phyloP scores from a whole-genome alignment of 1,140 invertebrate species.

The Panonychus citri region DNA sequence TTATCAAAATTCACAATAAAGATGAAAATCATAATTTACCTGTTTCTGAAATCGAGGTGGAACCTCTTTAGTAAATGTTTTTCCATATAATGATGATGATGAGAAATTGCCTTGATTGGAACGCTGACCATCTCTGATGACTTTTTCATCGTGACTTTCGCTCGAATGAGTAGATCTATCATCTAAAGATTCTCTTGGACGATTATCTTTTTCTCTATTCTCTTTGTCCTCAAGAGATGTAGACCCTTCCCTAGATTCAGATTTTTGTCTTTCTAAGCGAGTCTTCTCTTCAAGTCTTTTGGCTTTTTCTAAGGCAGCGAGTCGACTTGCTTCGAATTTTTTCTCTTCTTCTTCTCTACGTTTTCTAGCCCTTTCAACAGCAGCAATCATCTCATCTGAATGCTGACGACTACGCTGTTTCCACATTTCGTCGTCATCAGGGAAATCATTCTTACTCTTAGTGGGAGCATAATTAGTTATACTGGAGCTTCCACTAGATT shows the following conservation, averaged over 20 bases:
- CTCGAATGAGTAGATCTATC: not conserved
- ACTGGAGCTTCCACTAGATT: not conserved
- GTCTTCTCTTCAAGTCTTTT: constrained; percentile 34
- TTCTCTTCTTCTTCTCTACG: constrained; percentile 58
- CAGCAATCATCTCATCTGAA: constrained; percentile 40
- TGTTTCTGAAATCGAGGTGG: not conserved
- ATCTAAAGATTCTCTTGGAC: not conserved
- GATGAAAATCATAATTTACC: not conserved
- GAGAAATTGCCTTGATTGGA: not conserved
- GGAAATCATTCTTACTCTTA: constrained; percentile 11
- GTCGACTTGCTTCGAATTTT: constrained; percentile 33
- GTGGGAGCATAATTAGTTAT: constrained; percentile 12
- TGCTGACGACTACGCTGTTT: constrained; percentile 37
- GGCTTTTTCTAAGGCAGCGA: constrained; percentile 34
- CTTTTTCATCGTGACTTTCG: not conserved
- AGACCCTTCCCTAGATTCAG: not conserved
- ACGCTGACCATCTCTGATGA: not conserved
- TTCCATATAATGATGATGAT: not conserved
- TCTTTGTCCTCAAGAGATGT: constrained; percentile 21
- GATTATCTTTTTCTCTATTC: constrained; percentile 21
- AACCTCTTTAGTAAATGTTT: not conserved
- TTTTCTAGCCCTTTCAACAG: constrained; percentile 45
- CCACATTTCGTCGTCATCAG: constrained; percentile 47
- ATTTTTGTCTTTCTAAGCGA: constrained; percentile 21
- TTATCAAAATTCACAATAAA: not conserved